phyloP scores from a whole-genome alignment of 1,140 invertebrate species.

The Cherax quadricarinatus region DNA sequence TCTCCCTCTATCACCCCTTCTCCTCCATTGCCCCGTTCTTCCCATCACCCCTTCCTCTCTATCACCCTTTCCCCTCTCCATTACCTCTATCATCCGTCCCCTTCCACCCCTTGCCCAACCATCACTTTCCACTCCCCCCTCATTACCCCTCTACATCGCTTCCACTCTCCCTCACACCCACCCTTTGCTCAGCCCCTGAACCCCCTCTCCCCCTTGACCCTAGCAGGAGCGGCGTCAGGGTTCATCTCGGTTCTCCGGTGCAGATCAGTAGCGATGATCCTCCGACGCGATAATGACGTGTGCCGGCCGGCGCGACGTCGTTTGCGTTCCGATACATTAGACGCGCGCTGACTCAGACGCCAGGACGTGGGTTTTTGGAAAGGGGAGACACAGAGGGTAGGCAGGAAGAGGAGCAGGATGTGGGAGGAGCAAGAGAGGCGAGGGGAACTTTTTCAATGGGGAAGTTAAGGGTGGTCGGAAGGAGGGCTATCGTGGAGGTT shows the following conservation, averaged over 20 bases:
- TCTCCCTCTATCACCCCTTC: too few relatives aligned
- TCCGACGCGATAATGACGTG: slow-evolving; percentile 37
- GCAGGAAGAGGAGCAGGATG: not conserved
- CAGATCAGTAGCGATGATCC: slow-evolving; percentile 21
- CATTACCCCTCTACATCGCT: too few relatives aligned
- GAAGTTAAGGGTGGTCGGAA: not conserved
- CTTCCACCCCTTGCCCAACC: too few relatives aligned
- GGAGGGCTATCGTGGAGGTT: not conserved
- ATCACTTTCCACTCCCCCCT: too few relatives aligned
- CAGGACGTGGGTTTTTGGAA: slow-evolving; percentile 2
- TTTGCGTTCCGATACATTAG: slow-evolving; percentile 37
- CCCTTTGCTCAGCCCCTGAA: too few relatives aligned
- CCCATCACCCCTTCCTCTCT: not conserved
- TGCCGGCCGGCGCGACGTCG: slow-evolving; percentile 30
- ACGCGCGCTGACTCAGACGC: slow-evolving; percentile 24
- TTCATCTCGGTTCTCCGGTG: not conserved
- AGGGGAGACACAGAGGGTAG: not conserved
- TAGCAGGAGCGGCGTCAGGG: not conserved
- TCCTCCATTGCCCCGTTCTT: not conserved
- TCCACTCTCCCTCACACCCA: too few relatives aligned
- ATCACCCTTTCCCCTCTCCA: not conserved
- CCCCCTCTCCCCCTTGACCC: too few relatives aligned
- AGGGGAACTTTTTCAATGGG: slow-evolving; percentile 1
- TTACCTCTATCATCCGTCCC: not conserved
- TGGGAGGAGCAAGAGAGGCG: not conserved